phyloP scores from a whole-genome alignment of 2,113 vertebrate species.

The Myotis lucifugus region DNA sequence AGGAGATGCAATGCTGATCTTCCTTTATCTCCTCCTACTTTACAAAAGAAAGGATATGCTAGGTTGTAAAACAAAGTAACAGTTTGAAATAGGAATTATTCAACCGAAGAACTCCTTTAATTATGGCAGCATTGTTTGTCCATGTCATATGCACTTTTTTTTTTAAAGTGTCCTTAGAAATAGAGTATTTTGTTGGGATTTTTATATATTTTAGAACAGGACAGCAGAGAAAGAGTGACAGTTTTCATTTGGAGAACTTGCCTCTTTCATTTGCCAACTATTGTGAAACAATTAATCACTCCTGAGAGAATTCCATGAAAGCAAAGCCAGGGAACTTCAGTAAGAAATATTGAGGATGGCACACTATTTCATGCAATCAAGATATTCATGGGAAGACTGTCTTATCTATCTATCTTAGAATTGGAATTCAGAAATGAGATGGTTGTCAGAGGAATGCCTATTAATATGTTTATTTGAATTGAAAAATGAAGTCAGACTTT shows the following conservation, averaged over 20 bases:
- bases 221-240: not conserved
- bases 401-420: constrained; percentile 43
- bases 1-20: not conserved
- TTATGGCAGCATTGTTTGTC: not conserved
- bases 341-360: constrained; percentile 57
- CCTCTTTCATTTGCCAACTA: constrained; percentile 7
- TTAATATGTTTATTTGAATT: constrained; percentile 70
- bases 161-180: not conserved
- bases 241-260: constrained; percentile 15
- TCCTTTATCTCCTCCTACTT: not conserved
- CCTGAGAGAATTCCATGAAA: constrained; percentile 14
- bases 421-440: constrained; percentile 55
- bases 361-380: not conserved
- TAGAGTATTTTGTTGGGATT: not conserved
- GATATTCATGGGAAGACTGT: not conserved
- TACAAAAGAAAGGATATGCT: not conserved
- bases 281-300: constrained; percentile 54
- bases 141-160: not conserved
- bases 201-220: not conserved
- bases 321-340: not conserved
- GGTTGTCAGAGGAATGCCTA: constrained; percentile 43
- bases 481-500: constrained; percentile 71
- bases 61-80: not conserved
- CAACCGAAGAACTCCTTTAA: not conserved
- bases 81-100: not conserved